Conservation (phyloP, 2,797 vertebrate genomes). For the Labeo calbasu region DNA sequence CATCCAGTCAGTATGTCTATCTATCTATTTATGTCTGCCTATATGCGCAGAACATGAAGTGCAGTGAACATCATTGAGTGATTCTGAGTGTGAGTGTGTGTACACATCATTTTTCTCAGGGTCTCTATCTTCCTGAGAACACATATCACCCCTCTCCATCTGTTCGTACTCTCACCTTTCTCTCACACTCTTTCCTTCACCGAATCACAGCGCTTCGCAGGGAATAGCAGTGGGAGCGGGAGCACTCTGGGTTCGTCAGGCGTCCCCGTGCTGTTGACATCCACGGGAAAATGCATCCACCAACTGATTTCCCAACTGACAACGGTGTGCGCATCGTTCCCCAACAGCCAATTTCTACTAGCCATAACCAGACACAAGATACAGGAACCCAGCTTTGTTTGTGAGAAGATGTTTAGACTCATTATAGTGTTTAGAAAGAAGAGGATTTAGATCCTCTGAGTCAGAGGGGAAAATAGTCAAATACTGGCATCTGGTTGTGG, state of each 20-base stretch:
- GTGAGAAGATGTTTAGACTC: slow-evolving; percentile 60
- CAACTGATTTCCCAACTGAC: slow-evolving; percentile 78
- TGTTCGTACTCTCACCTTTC: slow-evolving; percentile 78
- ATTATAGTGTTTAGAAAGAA: slow-evolving; percentile 61
- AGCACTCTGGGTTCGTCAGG: slow-evolving; percentile 68
- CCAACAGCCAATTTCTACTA: slow-evolving; percentile 70
- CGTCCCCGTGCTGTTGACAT: slow-evolving; percentile 69
- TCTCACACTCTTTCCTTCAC: slow-evolving; percentile 62
- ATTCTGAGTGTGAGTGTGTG: slow-evolving; percentile 7
- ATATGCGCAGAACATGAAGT: slow-evolving; percentile 3
- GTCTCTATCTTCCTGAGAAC: slow-evolving; percentile 51
- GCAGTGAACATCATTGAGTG: background rate
- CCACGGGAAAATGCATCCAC: slow-evolving; percentile 67
- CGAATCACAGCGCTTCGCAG: slow-evolving; percentile 52
- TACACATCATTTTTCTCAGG: slow-evolving; percentile 43
- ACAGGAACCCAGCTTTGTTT: slow-evolving; percentile 66
- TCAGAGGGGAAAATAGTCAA: slow-evolving; percentile 21
- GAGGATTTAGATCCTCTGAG: slow-evolving; percentile 7
- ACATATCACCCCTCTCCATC: slow-evolving; percentile 73
- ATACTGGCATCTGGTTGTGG: background rate
- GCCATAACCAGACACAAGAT: slow-evolving; percentile 63
- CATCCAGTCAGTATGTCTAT: slow-evolving; percentile 1
- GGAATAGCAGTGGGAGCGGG: slow-evolving; percentile 73
- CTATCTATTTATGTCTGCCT: slow-evolving; percentile 28
- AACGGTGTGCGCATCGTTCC: slow-evolving; percentile 60